Evolutionary conservation across 2,888 invertebrate species (phyloP), one percentile per base, ranked within the genome.

Genomic region (Aphidius colemani): DNA sequence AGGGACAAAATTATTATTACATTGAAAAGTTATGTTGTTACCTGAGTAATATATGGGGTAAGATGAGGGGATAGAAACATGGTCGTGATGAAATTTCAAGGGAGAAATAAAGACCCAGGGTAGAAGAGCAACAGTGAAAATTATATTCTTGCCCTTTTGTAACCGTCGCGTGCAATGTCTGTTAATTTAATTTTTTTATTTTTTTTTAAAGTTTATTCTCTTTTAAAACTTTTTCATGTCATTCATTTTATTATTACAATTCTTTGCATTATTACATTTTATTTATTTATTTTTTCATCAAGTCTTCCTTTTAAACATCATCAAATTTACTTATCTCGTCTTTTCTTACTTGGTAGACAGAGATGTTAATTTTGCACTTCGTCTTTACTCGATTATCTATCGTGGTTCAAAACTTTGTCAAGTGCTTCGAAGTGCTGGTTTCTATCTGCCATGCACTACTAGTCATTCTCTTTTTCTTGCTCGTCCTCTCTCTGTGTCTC

Each of bases 321-420:
- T 55, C 61, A 61, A 60, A 63, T 67, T 64, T 63, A 13, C 58
- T 41, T 58, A 45, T 53, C 44, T 61, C 61, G 55, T 53, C 41
- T 48, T 43, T 59, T 45, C 30, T 30, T 30, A 30, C 30, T 30
- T 30, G 30, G 4, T 30, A 30, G 30, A 30, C 30, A 44, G 67
- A 67, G 67, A 69, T 69, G 70, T 70, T 72, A 69, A 72, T 70
- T 71, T 62, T 60, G 58, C 69, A 67, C 60, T 66, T 55, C 48
- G 61, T 66, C 68, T 61, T 69, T 67, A 70, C 61, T 72, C 61
- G 69, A 70, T 71, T 70, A 71, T 65, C 69, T 59, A 7, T 10
- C 18, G 44, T 41, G 57, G 49, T 30, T 53, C 7, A 63, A 67
- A 67, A 63, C 63, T 67, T 67, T 50, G 63, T 63, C 60, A 63